These are phyloP conservation scores for Pollicipes pollicipes DNA, from an alignment of 1,140 invertebrate genomes.

Conservation along the genomic window DNA sequence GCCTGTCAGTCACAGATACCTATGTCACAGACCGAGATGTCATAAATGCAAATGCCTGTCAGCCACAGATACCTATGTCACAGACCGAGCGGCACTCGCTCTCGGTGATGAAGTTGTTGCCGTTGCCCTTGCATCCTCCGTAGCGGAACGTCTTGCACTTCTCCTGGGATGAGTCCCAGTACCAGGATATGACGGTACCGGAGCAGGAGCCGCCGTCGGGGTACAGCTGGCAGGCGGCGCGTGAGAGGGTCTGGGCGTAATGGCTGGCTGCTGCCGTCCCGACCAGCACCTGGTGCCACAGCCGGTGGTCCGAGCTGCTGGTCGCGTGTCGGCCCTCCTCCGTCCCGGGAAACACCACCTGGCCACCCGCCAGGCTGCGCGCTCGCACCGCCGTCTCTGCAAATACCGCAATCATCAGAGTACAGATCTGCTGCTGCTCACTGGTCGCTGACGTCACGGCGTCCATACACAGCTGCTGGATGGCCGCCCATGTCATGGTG, in stretches of 20 bases:
- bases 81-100: constrained; percentile 36
- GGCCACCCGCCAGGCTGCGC: no score
- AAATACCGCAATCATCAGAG: no score
- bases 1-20: neutral
- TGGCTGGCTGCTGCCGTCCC: neutral
- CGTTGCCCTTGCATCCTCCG: constrained; percentile 60
- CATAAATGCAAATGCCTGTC: no score
- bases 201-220: constrained; percentile 43
- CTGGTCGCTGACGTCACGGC: no score
- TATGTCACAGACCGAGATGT: no score
- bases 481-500: no score
- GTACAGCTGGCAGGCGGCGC: neutral
- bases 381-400: no score
- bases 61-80: no score
- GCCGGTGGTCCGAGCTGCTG: no score
- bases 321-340: neutral
- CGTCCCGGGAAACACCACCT: neutral
- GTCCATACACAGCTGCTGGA: no score
- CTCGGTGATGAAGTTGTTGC: constrained; percentile 53
- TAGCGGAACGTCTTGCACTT: constrained; percentile 58
- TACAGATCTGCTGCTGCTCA: no score
- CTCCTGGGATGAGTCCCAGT: constrained; percentile 56
- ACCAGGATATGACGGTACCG: constrained; percentile 48
- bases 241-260: neutral
- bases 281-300: neutral